Evolutionary conservation across 2,797 vertebrate genomes (phyloP).

Genomic region (Antrozous pallidus): DNA sequence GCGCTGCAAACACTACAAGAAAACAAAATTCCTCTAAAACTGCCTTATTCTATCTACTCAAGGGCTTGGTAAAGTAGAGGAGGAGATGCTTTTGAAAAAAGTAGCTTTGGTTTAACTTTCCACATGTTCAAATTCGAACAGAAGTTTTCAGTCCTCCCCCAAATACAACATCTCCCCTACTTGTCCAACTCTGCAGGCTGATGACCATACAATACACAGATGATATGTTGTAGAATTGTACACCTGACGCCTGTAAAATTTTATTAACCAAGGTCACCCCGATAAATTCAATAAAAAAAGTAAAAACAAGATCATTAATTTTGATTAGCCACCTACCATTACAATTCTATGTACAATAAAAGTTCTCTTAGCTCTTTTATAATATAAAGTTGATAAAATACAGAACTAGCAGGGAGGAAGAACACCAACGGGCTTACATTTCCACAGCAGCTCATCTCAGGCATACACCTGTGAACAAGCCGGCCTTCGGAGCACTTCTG

Average conservation of each 20-base stretch:
- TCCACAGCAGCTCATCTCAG: background rate
- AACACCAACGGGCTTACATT: background rate
- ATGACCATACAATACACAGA: background rate
- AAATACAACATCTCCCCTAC: background rate
- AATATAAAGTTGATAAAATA: background rate
- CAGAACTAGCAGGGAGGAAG: background rate
- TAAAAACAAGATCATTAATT: background rate
- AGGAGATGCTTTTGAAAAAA: background rate
- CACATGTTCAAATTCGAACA: background rate
- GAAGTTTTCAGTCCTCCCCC: background rate
- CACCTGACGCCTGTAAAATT: background rate
- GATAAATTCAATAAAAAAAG: background rate
- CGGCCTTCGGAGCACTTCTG: background rate
- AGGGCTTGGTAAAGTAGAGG: background rate
- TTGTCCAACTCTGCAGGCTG: background rate
- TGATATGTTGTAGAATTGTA: background rate
- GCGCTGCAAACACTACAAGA: background rate
- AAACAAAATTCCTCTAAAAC: background rate
- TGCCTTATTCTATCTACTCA: background rate
- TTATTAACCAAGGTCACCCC: background rate
- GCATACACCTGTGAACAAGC: background rate
- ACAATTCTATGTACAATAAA: background rate
- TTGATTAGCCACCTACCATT: background rate
- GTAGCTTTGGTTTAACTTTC: background rate
- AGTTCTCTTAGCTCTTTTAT: conserved; percentile 11